Evolutionary conservation across 1,140 invertebrate genomes (phyloP), one percentile per base, ranked within the genome.

Genomic region (Hycleus phaleratus): DNA sequence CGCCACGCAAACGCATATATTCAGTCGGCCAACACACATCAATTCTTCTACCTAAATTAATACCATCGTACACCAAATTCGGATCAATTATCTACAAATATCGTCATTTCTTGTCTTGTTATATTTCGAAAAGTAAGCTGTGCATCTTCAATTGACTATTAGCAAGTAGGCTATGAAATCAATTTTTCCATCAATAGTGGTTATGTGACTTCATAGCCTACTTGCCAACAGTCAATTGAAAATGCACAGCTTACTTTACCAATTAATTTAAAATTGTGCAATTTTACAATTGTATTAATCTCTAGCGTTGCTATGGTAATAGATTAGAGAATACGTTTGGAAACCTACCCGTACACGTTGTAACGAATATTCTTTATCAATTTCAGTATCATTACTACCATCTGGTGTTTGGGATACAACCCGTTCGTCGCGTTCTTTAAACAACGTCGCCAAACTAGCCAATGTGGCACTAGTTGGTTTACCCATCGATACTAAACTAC

Each of bases 1-100:
- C 93, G 0, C 93, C 93, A 62, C 85, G 81, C 53, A 83, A 82
- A 58, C 91, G 75, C 86, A 94, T 92, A 46, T 84, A 82, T 64
- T 94, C 91, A 66, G 88, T 88, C 0, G 94, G 93, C 93, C 94
- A 96, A 45, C 87, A 82, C 0, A 95, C 91, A 71, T 95, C 93
- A 48, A 94, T 93, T 49, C 90, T 78, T 48, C 91, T 78, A 12
- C 90, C 90, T 51, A 93, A 76, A 74, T 97, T 95, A 42, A 96
- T 88, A 50, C 87, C 90, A 71, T 95, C 91, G 69, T 91, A 95
- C 4, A 93, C 88, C 71, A 85, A 80, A 74, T 82, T 85, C 3
- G 85, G 82, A 76, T 91, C 88, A 56, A 82, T 77, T 59, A 90
- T 88, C 85, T 87, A 43, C 32, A 50, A 51, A 32, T 4, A 32